A percentile compares a stretch with the other conserved stretches of the same genome.
These are phyloP conservation scores for Ispidina lecontei DNA, from an alignment of 2,797 vertebrate species.

Conservation along the genomic window DNA sequence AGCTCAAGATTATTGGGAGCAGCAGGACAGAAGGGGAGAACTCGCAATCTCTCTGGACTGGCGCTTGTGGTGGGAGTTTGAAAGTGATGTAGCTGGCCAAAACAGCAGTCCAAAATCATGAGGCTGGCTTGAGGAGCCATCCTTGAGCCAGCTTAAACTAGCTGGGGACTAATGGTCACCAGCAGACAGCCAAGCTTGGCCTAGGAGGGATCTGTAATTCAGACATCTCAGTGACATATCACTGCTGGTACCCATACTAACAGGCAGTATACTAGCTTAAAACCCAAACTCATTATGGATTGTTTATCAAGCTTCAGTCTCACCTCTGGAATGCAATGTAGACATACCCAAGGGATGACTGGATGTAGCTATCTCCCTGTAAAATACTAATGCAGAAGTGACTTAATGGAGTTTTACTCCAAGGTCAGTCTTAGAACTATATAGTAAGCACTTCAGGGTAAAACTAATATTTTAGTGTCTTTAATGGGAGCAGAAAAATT, in stretches of 20 bases:
- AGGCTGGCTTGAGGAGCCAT: not conserved
- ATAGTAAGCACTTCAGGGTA: not conserved
- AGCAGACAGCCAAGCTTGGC: not conserved
- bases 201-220: not conserved
- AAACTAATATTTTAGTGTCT: not conserved
- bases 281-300: not conserved
- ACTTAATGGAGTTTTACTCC: not conserved
- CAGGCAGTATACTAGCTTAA: not conserved
- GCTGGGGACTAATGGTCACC: not conserved
- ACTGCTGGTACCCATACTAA: not conserved
- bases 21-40: not conserved
- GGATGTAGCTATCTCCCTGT: slow-evolving; percentile 9
- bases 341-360: not conserved
- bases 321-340: not conserved
- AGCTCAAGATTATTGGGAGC: not conserved
- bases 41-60: fast-evolving
- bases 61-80: not conserved
- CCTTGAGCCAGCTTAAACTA: not conserved
- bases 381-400: not conserved
- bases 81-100: not conserved
- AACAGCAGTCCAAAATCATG: not conserved
- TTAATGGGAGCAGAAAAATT: not conserved
- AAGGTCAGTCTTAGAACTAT: not conserved
- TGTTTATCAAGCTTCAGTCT: not conserved
- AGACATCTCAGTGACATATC: not conserved